These are phyloP conservation scores for Semnopithecus entellus DNA, from an alignment of 2,113 vertebrate genomes.

Conservation along the genomic window DNA sequence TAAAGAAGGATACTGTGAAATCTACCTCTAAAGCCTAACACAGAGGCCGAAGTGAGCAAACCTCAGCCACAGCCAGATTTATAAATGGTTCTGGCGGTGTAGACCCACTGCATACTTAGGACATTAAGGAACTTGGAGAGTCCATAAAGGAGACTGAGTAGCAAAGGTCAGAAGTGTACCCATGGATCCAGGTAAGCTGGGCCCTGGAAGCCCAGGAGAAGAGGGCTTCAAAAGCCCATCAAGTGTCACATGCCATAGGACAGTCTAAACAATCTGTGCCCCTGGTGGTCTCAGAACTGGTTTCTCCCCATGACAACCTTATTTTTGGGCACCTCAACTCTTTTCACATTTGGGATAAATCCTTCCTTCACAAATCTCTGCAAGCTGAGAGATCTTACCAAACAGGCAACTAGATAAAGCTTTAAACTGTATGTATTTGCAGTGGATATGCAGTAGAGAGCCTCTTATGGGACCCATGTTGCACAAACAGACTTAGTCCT, in stretches of 20 bases:
- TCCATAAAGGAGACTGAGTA: background rate
- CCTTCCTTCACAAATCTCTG: background rate
- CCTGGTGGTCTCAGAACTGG: background rate
- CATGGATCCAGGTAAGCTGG: background rate
- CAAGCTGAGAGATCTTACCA: background rate
- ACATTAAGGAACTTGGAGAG: background rate
- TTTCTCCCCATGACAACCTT: background rate
- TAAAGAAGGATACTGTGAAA: background rate
- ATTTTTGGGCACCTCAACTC: background rate
- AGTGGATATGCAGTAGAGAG: background rate
- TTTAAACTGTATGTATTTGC: background rate
- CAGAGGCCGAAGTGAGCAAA: background rate
- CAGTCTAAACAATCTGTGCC: background rate
- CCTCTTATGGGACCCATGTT: background rate
- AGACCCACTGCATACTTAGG: background rate
- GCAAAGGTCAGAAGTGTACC: background rate
- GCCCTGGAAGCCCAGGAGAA: background rate
- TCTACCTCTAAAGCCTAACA: background rate
- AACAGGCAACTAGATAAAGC: background rate
- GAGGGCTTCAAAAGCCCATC: background rate
- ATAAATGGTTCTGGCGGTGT: background rate
- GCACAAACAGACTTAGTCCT: background rate
- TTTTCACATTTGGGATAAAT: background rate
- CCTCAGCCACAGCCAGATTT: background rate
- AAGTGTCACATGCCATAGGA: background rate